Base-by-base conservation (phyloP, 2,797 vertebrate genomes). In the Poecilia velifera region DNA sequence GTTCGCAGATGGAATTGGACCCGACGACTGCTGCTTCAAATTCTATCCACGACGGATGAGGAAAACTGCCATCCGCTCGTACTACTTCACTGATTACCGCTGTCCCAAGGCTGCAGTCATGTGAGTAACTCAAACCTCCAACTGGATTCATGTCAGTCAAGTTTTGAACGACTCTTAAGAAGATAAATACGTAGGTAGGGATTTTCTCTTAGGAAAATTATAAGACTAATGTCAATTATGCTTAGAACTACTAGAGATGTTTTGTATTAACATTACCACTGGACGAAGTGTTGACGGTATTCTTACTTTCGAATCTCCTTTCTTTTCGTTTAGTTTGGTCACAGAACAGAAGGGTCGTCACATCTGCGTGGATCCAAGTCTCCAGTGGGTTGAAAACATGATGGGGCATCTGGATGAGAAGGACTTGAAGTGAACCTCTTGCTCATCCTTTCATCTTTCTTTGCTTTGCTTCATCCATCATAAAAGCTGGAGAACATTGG, bases 1-100 rank as follows among this genome's bases (percentile, higher is more conserved):
- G 7, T 74, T 0, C 49, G 45, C 73, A 94, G 92, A 0, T 76
- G 20, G 0, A 4, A 3, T 0, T 0, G 82, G 62, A 0, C 93
- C 90, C 0, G 55, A 89, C 0, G 0, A 72, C 16, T 94, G 94
- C 81, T 94, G 94, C 74, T 91, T 91, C 76, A 5, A 0, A 0
- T 51, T 62, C 1, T 88, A 80, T 79, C 28, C 47, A 0, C 43
- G 72, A 20, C 77, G 0, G 25, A 0, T 94, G 0, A 12, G 0
- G 0, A 22, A 18, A 45, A 3, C 0, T 0, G 0, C 25, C 0
- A 0, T 94, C 28, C 0, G 0, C 0, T 59, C 36, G 0, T 94
- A 91, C 51, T 4, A 2, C 14, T 0, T 62, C 8, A 87, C 87
- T 12, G 92, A 93, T 49, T 0, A 0, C 6, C 78, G 76, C 0